phyloP scores from a whole-genome alignment of 2,888 invertebrate genomes.

The Drosophila austrosaltans region DNA sequence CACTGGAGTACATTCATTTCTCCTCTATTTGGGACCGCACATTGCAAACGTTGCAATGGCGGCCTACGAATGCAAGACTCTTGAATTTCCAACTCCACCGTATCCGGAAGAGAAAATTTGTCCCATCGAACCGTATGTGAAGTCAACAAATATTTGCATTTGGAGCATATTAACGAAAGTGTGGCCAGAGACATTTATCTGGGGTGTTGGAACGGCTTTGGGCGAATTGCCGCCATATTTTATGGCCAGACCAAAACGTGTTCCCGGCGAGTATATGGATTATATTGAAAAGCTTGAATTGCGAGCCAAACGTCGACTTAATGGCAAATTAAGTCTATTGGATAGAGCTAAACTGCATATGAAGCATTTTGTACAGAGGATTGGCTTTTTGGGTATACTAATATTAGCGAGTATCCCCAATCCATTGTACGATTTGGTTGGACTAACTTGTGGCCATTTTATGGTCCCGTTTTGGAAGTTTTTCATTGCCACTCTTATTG shows the following conservation, averaged over 20 bases:
- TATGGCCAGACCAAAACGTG: slow-evolving; percentile 96
- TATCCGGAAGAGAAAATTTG: slow-evolving; percentile 99
- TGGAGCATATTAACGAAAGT: slow-evolving; percentile 97
- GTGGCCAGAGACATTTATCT: slow-evolving; percentile 97
- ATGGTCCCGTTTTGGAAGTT: slow-evolving; percentile 99
- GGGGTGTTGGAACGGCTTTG: slow-evolving; percentile 98
- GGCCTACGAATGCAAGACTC: slow-evolving; percentile 97
- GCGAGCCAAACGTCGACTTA: slow-evolving; percentile 84
- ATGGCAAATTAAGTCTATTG: slow-evolving; percentile 85
- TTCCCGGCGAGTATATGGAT: slow-evolving; percentile 86
- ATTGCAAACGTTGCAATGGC: slow-evolving; percentile 99
- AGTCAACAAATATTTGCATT: slow-evolving; percentile 91
- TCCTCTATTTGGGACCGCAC: slow-evolving; percentile 98
- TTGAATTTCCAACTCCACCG: slow-evolving; percentile 98
- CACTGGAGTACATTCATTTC: slow-evolving; percentile 98
- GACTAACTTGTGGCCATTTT: slow-evolving; percentile 99
- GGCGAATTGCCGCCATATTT: slow-evolving; percentile 99
- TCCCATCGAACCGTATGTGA: slow-evolving; percentile 87
- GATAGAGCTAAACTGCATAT: slow-evolving; percentile 92
- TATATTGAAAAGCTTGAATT: slow-evolving; percentile 86
- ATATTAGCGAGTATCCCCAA: slow-evolving; percentile 98
- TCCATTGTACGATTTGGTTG: slow-evolving; percentile 98
- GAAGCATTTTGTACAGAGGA: slow-evolving; percentile 93
- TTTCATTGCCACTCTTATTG: slow-evolving; percentile 98
- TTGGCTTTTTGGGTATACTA: slow-evolving; percentile 97